Percentiles rank a stretch among this genome's conserved stretches.
Evolutionary conservation across 1,140 invertebrate genomes (phyloP).

Genomic region (Scaptomyza montana): DNA sequence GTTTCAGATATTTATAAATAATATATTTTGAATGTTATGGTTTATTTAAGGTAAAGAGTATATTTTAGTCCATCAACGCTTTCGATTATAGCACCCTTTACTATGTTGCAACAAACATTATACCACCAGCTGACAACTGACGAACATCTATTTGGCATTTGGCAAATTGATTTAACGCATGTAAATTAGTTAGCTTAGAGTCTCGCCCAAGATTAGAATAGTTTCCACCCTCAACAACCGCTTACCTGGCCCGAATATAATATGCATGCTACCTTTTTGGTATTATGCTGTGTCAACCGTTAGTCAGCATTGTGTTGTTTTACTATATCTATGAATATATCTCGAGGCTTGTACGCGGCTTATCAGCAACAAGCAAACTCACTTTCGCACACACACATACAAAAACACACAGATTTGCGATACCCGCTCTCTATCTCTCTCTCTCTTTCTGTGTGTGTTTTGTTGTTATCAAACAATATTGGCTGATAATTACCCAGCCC

Average conservation of each 20-base stretch:
- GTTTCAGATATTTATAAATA: too few species aligned
- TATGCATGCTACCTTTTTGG: constrained; percentile 15
- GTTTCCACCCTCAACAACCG: background rate
- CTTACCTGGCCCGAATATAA: background rate
- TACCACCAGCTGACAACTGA: constrained; percentile 39
- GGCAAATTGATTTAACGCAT: constrained; percentile 50
- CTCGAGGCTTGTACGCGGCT: constrained; percentile 5
- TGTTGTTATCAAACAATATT: constrained; percentile 42
- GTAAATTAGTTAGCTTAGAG: constrained; percentile 14
- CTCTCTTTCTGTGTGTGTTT: background rate
- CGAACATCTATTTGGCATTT: constrained; percentile 55
- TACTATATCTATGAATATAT: constrained; percentile 1
- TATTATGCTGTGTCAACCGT: background rate
- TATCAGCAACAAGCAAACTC: constrained; percentile 21
- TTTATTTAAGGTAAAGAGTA: too few species aligned
- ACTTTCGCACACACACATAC: constrained; percentile 9
- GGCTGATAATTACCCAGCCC: constrained; percentile 15
- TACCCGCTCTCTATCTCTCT: background rate
- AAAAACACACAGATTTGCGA: background rate
- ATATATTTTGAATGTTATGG: too few species aligned
- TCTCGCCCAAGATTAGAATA: background rate
- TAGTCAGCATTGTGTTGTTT: background rate
- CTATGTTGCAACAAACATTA: constrained; percentile 22
- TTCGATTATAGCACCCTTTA: background rate
- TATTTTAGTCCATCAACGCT: too few species aligned